Conservation (phyloP, 2,797 vertebrate genomes). For the Lacerta bilineata region DNA sequence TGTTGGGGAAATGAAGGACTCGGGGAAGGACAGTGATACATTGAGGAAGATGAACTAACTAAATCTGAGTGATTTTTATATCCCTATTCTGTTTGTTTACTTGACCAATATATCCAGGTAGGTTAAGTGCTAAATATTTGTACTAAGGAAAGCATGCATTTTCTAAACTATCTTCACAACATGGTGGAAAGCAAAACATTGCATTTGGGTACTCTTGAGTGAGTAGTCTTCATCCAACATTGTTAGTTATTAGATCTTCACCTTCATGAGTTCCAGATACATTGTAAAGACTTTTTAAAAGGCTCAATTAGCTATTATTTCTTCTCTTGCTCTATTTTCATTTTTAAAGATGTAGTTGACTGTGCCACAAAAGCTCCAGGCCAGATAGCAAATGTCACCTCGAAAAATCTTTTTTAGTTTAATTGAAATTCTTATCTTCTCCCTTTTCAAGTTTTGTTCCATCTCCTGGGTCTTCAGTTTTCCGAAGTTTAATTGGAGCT, state of each 20-base stretch:
- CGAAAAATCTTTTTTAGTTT: background rate
- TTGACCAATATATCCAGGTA: background rate
- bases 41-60: too few species aligned
- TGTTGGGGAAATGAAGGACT: too few species aligned
- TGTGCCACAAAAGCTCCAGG: conserved; percentile 29
- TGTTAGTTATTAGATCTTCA: conserved; percentile 27
- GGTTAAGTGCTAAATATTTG: background rate
- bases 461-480: conserved; percentile 21
- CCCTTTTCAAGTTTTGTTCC: conserved; percentile 39
- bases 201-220: background rate
- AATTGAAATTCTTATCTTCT: conserved; percentile 33
- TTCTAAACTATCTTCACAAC: background rate
- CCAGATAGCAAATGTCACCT: conserved; percentile 29
- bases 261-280: conserved; percentile 9
- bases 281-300: conserved; percentile 25
- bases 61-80: too few species aligned
- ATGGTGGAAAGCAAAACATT: background rate
- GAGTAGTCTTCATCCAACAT: background rate
- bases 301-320: conserved; percentile 1
- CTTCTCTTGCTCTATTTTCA: conserved; percentile 14
- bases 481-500: conserved; percentile 2
- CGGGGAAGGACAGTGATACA: too few species aligned
- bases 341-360: conserved; percentile 4
- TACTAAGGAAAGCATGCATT: background rate
- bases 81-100: too few species aligned